Evolutionary conservation across 2,888 invertebrate species (phyloP).

Genomic region (Drosophila limbata): DNA sequence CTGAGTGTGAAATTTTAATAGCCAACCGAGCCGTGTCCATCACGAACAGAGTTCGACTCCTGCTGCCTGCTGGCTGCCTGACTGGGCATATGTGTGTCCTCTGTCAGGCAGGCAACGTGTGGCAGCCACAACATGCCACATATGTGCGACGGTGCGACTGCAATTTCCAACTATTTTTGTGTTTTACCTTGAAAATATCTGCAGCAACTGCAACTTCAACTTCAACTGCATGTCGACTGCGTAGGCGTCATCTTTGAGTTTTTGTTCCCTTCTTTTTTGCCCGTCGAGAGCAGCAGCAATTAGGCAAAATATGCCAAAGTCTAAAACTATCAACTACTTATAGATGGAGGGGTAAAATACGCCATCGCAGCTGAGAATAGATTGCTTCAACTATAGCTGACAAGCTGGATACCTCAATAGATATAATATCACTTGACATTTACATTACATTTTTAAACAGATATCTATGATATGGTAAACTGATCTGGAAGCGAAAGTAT

Average conservation of each 20-base stretch:
- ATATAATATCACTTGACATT: neutral
- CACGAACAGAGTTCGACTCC: slow-evolving; percentile 50
- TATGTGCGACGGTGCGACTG: slow-evolving; percentile 6
- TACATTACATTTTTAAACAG: neutral
- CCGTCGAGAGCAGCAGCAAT: slow-evolving; percentile 36
- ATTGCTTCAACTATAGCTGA: slow-evolving; percentile 5
- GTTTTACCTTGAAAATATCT: slow-evolving; percentile 71
- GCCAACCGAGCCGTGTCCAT: slow-evolving; percentile 80
- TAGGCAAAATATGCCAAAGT: slow-evolving; percentile 32
- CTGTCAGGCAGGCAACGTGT: slow-evolving; percentile 43
- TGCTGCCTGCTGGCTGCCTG: slow-evolving; percentile 43
- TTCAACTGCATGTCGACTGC: slow-evolving; percentile 20
- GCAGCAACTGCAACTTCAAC: slow-evolving; percentile 39
- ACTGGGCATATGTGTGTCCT: slow-evolving; percentile 67
- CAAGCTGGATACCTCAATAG: slow-evolving; percentile 7
- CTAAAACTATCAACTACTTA: slow-evolving; percentile 18
- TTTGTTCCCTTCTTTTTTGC: neutral
- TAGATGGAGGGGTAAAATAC: slow-evolving; percentile 2
- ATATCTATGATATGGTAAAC: neutral
- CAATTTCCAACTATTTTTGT: slow-evolving; percentile 65
- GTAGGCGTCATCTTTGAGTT: slow-evolving; percentile 38
- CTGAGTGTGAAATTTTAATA: slow-evolving; percentile 82
- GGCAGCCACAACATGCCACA: slow-evolving; percentile 18
- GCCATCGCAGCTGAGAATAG: slow-evolving; percentile 26
- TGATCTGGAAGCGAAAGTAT: neutral